Evolutionary conservation across 2,113 vertebrate genomes (phyloP).

Genomic region (Trogon surrucura): DNA sequence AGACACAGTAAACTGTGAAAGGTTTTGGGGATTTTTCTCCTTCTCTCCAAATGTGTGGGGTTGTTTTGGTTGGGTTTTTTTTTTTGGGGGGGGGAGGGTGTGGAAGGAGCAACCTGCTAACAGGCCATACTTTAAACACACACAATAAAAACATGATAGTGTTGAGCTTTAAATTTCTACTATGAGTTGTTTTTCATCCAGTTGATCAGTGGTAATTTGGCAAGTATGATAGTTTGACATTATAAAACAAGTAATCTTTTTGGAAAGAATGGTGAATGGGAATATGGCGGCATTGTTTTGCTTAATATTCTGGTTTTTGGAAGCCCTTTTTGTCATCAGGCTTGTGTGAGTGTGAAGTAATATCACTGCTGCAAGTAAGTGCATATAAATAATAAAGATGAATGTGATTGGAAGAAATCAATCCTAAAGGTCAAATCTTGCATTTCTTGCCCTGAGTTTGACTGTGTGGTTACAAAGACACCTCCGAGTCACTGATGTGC

Average conservation of each 20-base stretch:
- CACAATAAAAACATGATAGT: neutral
- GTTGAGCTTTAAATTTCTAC: neutral
- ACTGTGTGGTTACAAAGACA: neutral
- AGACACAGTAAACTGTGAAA: neutral
- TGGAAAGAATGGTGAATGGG: neutral
- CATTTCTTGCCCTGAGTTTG: neutral
- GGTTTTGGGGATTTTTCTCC: neutral
- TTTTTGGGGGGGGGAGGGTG: neutral
- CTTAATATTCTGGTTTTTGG: neutral
- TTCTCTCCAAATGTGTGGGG: neutral
- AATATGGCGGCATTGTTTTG: neutral
- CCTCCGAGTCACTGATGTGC: neutral
- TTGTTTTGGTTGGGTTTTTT: neutral
- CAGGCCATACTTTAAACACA: neutral
- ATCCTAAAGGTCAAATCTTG: neutral
- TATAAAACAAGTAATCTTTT: neutral
- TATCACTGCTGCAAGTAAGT: neutral
- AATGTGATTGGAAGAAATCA: neutral
- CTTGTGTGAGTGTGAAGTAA: neutral
- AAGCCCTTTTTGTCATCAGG: neutral
- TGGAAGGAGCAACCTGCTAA: neutral
- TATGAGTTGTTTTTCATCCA: neutral
- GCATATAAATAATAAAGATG: neutral
- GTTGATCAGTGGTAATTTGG: neutral
- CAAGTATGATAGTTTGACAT: neutral